phyloP scores from a whole-genome alignment of 2,888 invertebrate species.

The Brachynemurus nebulosus region DNA sequence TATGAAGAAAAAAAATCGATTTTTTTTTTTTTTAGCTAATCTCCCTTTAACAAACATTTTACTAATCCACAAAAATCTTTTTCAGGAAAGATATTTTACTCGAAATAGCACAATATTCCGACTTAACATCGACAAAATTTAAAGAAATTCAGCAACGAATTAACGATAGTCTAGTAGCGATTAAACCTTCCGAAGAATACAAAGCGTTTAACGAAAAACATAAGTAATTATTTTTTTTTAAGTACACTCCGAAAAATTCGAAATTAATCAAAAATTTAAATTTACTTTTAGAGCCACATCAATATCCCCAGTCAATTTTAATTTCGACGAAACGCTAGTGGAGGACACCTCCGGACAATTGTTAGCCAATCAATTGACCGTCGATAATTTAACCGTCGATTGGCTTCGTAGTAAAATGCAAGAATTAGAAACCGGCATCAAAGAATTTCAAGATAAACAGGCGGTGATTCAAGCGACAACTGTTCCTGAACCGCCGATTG shows the following conservation, averaged over 20 bases:
- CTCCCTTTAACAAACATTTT: too few species aligned
- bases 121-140: constrained; percentile 69
- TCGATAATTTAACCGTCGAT: constrained; percentile 86
- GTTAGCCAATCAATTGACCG: constrained; percentile 73
- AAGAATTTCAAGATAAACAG: constrained; percentile 50
- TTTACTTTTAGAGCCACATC: constrained; percentile 55
- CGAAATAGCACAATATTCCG: constrained; percentile 66
- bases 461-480: constrained; percentile 7
- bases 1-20: too few species aligned
- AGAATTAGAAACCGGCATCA: constrained; percentile 66
- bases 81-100: constrained; percentile 62
- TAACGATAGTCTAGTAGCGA: constrained; percentile 58
- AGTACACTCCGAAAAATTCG: too few species aligned
- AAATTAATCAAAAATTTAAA: not conserved
- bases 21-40: too few species aligned
- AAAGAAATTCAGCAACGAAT: constrained; percentile 63
- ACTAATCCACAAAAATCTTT: too few species aligned
- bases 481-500: not conserved
- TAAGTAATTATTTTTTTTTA: constrained; percentile 49
- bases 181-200: constrained; percentile 78
- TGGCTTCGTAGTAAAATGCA: constrained; percentile 68
- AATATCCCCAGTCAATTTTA: constrained; percentile 61
- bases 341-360: constrained; percentile 81
- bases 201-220: constrained; percentile 78
- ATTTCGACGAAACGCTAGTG: constrained; percentile 76